Percentiles rank a stretch among this genome's conserved stretches.
Conservation (phyloP, 2,113 vertebrate genomes). For the Pygoscelis adeliae region DNA sequence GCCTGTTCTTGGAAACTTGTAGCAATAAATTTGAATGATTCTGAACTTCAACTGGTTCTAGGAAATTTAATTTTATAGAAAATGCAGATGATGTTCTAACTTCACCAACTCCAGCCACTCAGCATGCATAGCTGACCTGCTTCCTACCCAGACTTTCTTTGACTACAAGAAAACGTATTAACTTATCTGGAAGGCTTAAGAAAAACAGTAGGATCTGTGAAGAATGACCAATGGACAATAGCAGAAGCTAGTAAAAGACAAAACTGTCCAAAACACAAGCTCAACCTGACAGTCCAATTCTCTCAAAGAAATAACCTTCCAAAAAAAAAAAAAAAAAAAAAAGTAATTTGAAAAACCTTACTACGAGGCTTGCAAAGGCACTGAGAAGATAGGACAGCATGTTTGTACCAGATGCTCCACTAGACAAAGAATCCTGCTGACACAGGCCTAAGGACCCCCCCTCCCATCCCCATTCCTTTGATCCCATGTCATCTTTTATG, state of each 20-base stretch:
- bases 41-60: background rate
- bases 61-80: slow-evolving; percentile 7
- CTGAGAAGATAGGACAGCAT: background rate
- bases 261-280: background rate
- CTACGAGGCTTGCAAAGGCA: background rate
- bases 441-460: background rate
- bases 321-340: no score
- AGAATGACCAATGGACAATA: background rate
- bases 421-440: background rate
- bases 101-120: background rate
- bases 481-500: background rate
- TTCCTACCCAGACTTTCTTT: background rate
- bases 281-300: background rate
- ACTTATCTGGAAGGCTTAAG: background rate
- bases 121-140: background rate
- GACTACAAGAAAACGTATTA: background rate
- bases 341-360: background rate
- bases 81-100: background rate
- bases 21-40: background rate
- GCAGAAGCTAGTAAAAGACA: background rate
- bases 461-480: background rate
- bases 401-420: slow-evolving; percentile 31
- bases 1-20: background rate
- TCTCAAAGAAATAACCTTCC: background rate
- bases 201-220: background rate